Evolutionary conservation across 2,888 invertebrate species (phyloP).

Genomic region (Caradrina clavipalpis): DNA sequence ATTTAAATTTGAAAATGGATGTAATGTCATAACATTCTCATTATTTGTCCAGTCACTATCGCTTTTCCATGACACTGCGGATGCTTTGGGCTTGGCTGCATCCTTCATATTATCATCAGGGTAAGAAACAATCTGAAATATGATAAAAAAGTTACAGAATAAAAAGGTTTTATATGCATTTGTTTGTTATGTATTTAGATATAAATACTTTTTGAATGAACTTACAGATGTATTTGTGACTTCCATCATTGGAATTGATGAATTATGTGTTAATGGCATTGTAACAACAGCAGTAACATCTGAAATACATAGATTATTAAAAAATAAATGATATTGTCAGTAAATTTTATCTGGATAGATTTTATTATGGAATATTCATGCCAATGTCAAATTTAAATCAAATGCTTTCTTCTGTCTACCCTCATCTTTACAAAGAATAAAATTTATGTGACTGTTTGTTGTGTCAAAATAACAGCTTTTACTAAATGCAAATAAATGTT

Average conservation of each 20-base stretch:
- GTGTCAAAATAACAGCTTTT: no score
- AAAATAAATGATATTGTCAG: constrained; percentile 9
- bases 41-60: constrained; percentile 84
- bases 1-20: constrained; percentile 81
- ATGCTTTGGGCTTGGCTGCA: constrained; percentile 87
- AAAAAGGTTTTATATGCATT: background rate
- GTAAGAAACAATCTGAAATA: constrained; percentile 82
- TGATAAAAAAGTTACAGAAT: background rate
- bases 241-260: constrained; percentile 88
- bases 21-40: constrained; percentile 83
- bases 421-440: constrained; percentile 4
- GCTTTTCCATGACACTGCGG: constrained; percentile 86
- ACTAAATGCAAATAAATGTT: no score
- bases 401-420: constrained; percentile 38
- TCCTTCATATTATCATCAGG: constrained; percentile 87
- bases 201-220: constrained; percentile 35
- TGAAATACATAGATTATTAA: constrained; percentile 67
- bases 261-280: constrained; percentile 87
- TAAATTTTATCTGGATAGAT: background rate
- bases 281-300: constrained; percentile 89
- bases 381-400: constrained; percentile 13
- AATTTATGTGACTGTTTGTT: no score
- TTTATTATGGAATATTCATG: background rate
- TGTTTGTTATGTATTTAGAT: background rate
- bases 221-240: constrained; percentile 88